Evolutionary conservation across 1,140 invertebrate genomes (phyloP).

Genomic region (Pachyrhynchus sulphureomaculatus): DNA sequence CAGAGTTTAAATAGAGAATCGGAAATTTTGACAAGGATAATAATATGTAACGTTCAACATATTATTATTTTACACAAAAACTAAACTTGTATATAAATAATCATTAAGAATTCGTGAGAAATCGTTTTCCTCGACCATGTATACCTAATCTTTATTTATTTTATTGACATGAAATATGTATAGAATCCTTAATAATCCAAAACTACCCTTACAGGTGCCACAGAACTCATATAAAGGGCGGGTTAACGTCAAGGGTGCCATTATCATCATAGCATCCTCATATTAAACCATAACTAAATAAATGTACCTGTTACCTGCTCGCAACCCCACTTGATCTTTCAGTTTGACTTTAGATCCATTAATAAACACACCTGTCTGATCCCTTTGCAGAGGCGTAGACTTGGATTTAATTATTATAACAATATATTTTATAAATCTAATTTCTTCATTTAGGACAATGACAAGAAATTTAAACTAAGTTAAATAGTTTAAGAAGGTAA

Average conservation of each 20-base stretch:
- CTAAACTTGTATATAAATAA: no score
- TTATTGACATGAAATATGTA: background rate
- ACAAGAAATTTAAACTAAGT: no score
- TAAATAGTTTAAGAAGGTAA: no score
- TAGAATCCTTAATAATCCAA: background rate
- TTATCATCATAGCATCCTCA: slow-evolving; percentile 5
- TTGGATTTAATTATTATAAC: background rate
- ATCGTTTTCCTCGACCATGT: no score
- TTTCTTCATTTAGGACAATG: no score
- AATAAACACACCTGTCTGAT: slow-evolving; percentile 11
- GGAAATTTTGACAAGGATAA: no score
- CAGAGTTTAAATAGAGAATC: no score
- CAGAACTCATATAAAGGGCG: slow-evolving; percentile 1
- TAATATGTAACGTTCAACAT: no score
- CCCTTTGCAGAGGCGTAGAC: background rate
- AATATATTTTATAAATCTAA: no score
- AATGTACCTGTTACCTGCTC: slow-evolving; percentile 15
- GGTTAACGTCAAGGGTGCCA: background rate
- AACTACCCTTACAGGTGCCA: slow-evolving; percentile 4
- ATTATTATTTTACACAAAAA: no score
- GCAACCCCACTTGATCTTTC: slow-evolving; percentile 15
- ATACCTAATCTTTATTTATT: no score
- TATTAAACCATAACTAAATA: slow-evolving; percentile 13
- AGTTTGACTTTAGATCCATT: slow-evolving; percentile 4
- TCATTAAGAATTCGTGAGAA: no score